Conservation (phyloP, 2,888 invertebrate genomes). For the Drosophila testacea region DNA sequence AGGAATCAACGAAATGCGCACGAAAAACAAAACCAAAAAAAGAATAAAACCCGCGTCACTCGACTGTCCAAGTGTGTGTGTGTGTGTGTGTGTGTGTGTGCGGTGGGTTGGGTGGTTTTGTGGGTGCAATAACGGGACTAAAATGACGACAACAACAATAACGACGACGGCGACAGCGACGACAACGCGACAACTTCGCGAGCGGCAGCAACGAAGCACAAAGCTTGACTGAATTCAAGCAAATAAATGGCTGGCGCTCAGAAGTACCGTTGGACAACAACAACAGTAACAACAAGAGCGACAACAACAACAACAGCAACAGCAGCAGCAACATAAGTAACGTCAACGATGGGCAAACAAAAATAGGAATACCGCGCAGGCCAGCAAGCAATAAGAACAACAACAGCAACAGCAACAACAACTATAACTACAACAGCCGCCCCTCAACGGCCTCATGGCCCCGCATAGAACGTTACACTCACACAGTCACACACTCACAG, state of each 20-base stretch:
- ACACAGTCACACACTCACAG: slow-evolving; percentile 30
- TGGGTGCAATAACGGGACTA: slow-evolving; percentile 56
- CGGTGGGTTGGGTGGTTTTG: slow-evolving; percentile 37
- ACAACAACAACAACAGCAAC: slow-evolving; percentile 30
- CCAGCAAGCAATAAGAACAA: slow-evolving; percentile 45
- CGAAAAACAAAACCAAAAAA: slow-evolving; percentile 22
- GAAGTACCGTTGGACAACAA: slow-evolving; percentile 77
- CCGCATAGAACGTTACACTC: slow-evolving; percentile 43
- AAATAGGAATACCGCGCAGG: slow-evolving; percentile 76
- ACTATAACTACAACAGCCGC: slow-evolving; percentile 43
- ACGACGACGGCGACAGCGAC: slow-evolving; percentile 9
- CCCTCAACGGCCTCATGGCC: slow-evolving; percentile 49
- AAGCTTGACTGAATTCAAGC: slow-evolving; percentile 80
- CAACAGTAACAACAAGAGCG: slow-evolving; percentile 42
- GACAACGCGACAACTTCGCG: slow-evolving; percentile 72
- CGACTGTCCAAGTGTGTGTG: slow-evolving; percentile 6
- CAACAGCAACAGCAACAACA: slow-evolving; percentile 36
- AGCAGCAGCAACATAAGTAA: slow-evolving; percentile 32
- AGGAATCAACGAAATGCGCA: slow-evolving; percentile 30
- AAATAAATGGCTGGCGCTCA: slow-evolving; percentile 74
- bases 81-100: slow-evolving; percentile 22
- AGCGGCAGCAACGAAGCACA: slow-evolving; percentile 77
- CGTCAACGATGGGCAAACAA: slow-evolving; percentile 63
- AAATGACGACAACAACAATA: slow-evolving; percentile 28
- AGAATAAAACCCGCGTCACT: slow-evolving; percentile 6